Conservation (phyloP, 2,113 vertebrate species). For the Muntiacus muntjak region DNA sequence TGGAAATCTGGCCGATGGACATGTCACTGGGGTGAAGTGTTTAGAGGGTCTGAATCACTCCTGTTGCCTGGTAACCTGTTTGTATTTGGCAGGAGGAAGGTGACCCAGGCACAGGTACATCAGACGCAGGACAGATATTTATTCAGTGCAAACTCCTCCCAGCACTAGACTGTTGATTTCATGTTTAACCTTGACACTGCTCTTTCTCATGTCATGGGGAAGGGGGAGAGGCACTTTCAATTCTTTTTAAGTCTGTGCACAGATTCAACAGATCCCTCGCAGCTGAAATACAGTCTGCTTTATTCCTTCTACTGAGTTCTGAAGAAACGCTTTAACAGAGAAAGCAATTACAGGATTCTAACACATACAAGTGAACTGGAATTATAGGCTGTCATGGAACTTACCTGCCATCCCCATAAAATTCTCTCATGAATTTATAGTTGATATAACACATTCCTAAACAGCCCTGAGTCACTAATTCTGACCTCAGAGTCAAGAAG, state of each 20-base stretch:
- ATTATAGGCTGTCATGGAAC: background rate
- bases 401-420: background rate
- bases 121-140: background rate
- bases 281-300: background rate
- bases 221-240: background rate
- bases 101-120: constrained; percentile 12
- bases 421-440: background rate
- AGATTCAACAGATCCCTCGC: background rate
- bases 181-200: background rate
- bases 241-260: background rate
- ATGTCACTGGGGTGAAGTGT: constrained; percentile 11
- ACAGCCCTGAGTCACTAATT: background rate
- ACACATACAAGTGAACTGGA: background rate
- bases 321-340: background rate
- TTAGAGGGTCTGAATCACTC: background rate
- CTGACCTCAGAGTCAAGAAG: background rate
- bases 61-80: constrained; percentile 48
- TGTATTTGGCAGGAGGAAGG: background rate
- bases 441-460: background rate
- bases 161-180: background rate
- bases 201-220: background rate
- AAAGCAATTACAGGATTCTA: background rate
- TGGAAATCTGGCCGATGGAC: constrained; percentile 26
- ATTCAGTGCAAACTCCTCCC: background rate
- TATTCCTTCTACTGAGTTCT: background rate